Evolutionary conservation across 1,140 invertebrate species (phyloP), one percentile per base, ranked within the genome.

Genomic region (Agraylea sexmaculata): DNA sequence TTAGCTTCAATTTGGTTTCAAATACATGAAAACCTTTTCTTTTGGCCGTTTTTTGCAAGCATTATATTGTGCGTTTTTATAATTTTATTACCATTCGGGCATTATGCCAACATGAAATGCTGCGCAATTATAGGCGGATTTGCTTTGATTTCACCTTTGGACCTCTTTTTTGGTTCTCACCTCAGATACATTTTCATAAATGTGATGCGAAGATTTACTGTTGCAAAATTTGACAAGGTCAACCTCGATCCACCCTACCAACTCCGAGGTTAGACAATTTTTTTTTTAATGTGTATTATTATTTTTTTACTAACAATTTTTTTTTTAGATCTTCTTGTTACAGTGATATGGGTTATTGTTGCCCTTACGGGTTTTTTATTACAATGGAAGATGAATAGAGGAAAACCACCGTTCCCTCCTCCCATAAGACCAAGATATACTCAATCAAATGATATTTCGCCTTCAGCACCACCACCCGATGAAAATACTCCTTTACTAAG

Each of bases 101-200:
- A 66, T 47, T 54, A 67, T 40, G 68, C 70, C 1, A 78, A 77
- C 53, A 74, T 81, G 25, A 44, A 81, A 7, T 69, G 70, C 30
- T 77, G 74, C 46, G 61, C 70, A 2, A 50, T 80, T 13, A 49
- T 83, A 16, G 78, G 78, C 18, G 64, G 73, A n/a, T 83, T 75
- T 53, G 59, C 71, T 7, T 51, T 71, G 10, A 57, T 82, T 13
- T 55, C 75, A 33, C 59, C 75, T 17, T 54, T 82, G 7, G 80
- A 80, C 58, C 73, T 74, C 49, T 80, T 71, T 47, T 38, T 71
- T 40, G 75, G 74, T 6, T 72, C 72, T 10, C 74, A 70, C 57
- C 55, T 85, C 27, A 78, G 76, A 51, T 84, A 78, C 51, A 79
- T 84, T 28, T 44, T 82, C 1, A 65, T 84, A 8, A 84, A 83